These are phyloP conservation scores for Cydia amplana DNA, from an alignment of 1,140 invertebrate genomes.

Conservation along the genomic window DNA sequence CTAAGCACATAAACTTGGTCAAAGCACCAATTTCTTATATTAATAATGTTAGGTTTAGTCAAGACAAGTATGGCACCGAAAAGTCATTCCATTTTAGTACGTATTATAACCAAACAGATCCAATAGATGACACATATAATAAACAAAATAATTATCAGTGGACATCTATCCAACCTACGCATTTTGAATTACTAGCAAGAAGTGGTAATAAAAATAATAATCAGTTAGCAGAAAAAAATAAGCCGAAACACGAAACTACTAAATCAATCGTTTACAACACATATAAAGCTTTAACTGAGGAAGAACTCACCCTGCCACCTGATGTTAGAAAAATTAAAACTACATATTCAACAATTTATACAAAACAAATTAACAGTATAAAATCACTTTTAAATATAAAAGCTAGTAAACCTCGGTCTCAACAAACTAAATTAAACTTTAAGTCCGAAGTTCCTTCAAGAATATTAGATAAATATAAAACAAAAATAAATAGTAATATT, in stretches of 20 bases:
- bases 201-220: neutral
- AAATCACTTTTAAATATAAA: neutral
- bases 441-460: neutral
- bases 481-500: neutral
- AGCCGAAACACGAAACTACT: neutral
- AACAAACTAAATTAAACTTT: neutral
- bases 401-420: neutral
- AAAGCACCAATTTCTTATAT: neutral
- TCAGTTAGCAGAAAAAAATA: neutral
- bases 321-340: constrained; percentile 20
- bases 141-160: neutral
- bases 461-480: neutral
- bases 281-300: constrained; percentile 44
- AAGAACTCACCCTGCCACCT: constrained; percentile 38
- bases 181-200: neutral
- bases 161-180: neutral
- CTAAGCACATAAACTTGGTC: neutral
- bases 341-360: neutral
- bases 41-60: neutral
- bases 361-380: neutral
- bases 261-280: constrained; percentile 48
- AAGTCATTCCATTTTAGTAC: neutral
- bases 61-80: neutral
- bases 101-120: neutral
- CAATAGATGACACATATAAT: neutral